Conservation (phyloP, 1,140 invertebrate genomes). For the Cardiocondyla obscurior region DNA sequence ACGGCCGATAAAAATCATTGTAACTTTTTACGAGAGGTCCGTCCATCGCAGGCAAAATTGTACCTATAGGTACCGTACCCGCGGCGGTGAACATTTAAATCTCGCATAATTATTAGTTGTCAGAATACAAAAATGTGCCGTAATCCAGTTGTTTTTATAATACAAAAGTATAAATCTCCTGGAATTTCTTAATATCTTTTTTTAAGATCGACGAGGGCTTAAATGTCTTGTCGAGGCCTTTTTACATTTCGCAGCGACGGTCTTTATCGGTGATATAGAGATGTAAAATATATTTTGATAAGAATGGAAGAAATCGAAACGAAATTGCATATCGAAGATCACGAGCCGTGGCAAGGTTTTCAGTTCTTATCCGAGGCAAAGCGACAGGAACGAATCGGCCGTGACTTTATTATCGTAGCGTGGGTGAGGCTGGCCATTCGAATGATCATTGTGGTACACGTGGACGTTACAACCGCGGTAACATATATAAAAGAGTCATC, state of each 20-base stretch:
- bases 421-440: conserved; percentile 56
- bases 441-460: conserved; percentile 57
- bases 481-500: conserved; percentile 11
- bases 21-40: not conserved
- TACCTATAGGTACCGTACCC: not conserved
- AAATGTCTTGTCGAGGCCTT: conserved; percentile 2
- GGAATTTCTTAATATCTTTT: conserved; percentile 15
- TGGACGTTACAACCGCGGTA: conserved; percentile 33
- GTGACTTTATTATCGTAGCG: conserved; percentile 71
- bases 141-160: conserved; percentile 19
- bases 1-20: conserved; percentile 36
- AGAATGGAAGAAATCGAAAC: conserved; percentile 9
- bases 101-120: conserved; percentile 16
- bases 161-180: not conserved
- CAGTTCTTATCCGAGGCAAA: conserved; percentile 63
- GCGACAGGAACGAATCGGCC: conserved; percentile 68
- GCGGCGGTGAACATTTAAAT: conserved; percentile 32
- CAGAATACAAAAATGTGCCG: not conserved
- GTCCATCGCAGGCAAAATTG: not conserved
- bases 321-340: conserved; percentile 61
- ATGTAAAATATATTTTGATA: conserved; percentile 39
- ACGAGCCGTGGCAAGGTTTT: conserved; percentile 51
- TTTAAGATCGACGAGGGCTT: not conserved
- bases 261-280: conserved; percentile 40
- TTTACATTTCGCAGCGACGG: conserved; percentile 44